Evolutionary conservation across 2,888 invertebrate genomes (phyloP).

Genomic region (Scaeva pyrastri): DNA sequence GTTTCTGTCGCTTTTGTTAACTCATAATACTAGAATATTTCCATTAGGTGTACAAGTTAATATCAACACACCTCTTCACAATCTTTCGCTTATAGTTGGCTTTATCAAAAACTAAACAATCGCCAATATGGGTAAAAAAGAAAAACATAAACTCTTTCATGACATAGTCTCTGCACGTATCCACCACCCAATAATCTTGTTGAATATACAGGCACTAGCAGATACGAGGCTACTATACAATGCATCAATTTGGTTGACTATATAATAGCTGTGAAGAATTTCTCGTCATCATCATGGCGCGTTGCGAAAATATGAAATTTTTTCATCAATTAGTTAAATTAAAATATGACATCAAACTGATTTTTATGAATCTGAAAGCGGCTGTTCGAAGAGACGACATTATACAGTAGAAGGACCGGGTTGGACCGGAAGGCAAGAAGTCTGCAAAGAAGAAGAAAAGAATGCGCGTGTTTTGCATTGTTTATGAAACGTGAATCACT

Average conservation of each 20-base stretch:
- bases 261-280: slow-evolving; percentile 11
- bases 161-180: slow-evolving; percentile 29
- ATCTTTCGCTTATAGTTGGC: slow-evolving; percentile 33
- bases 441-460: not conserved
- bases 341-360: slow-evolving; percentile 69
- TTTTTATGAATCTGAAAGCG: slow-evolving; percentile 43
- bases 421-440: not conserved
- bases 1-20: not conserved
- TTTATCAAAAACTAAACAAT: slow-evolving; percentile 52
- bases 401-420: too few species aligned
- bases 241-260: slow-evolving; percentile 39
- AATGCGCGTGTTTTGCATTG: slow-evolving; percentile 36
- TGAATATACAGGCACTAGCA: not conserved
- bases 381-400: not conserved
- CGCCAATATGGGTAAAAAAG: not conserved
- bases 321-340: slow-evolving; percentile 63
- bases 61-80: slow-evolving; percentile 51
- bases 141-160: slow-evolving; percentile 19
- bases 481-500: slow-evolving; percentile 38
- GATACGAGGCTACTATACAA: slow-evolving; percentile 8
- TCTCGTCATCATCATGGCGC: slow-evolving; percentile 34
- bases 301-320: slow-evolving; percentile 40
- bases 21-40: slow-evolving; percentile 15
- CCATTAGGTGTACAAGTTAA: slow-evolving; percentile 40
- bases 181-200: not conserved